These are phyloP conservation scores for Bradypodion ventrale DNA, from an alignment of 2,797 vertebrate genomes.

Conservation along the genomic window DNA sequence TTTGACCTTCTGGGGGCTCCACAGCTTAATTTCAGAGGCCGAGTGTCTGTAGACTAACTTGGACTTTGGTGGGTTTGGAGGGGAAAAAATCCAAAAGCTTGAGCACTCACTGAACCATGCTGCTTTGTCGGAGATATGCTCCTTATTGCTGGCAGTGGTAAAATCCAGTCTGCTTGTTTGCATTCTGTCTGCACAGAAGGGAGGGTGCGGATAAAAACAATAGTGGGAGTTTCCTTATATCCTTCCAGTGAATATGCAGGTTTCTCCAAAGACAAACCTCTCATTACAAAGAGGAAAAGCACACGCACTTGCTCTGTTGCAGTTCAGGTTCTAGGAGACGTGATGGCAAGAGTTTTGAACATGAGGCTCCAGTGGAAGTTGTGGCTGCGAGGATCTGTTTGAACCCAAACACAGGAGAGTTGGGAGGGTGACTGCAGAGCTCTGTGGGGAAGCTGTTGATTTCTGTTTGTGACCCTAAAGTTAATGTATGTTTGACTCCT, in stretches of 20 bases:
- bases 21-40: not conserved
- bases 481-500: constrained; percentile 46
- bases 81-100: constrained; percentile 35
- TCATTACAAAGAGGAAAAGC: constrained; percentile 12
- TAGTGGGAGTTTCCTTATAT: constrained; percentile 16
- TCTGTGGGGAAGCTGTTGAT: constrained; percentile 48
- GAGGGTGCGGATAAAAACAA: constrained; percentile 5
- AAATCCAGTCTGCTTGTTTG: constrained; percentile 16
- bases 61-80: constrained; percentile 55
- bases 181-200: constrained; percentile 18
- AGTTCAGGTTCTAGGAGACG: constrained; percentile 16
- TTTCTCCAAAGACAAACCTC: constrained; percentile 19
- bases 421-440: constrained; percentile 31
- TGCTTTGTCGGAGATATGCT: not conserved
- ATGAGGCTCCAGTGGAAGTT: constrained; percentile 35
- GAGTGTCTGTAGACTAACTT: constrained; percentile 16
- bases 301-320: constrained; percentile 23
- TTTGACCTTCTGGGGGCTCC: constrained; percentile 26
- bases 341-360: constrained; percentile 10
- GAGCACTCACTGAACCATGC: constrained; percentile 53
- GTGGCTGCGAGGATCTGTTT: constrained; percentile 23
- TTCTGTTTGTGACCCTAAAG: constrained; percentile 64
- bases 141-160: constrained; percentile 21
- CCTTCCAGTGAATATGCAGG: constrained; percentile 25
- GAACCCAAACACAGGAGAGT: constrained; percentile 4